Evolutionary conservation across 2,113 vertebrate genomes (phyloP).

Genomic region (Calonectris borealis): DNA sequence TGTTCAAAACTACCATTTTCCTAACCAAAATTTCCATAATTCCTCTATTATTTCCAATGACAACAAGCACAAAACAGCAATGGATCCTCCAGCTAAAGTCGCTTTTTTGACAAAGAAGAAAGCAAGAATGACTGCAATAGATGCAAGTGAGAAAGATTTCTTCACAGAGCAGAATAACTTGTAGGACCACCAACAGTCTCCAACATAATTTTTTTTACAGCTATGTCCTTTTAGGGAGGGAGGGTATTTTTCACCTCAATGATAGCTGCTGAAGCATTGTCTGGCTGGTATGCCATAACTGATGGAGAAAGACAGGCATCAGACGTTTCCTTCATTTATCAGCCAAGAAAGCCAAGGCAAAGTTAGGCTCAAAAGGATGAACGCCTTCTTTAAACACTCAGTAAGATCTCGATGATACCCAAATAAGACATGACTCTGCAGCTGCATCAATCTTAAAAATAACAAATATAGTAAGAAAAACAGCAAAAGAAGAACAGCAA

Average conservation of each 20-base stretch:
- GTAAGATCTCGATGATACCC: accelerated
- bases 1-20: not conserved
- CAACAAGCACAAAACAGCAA: not conserved
- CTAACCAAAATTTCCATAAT: not conserved
- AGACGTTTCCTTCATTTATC: not conserved
- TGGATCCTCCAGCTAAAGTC: not conserved
- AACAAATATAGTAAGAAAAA: not conserved
- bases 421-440: accelerated
- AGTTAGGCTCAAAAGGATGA: not conserved
- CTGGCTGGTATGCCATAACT: not conserved
- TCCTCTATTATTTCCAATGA: not conserved
- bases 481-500: not conserved
- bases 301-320: not conserved
- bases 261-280: not conserved
- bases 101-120: not conserved
- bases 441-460: not conserved
- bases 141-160: not conserved
- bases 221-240: not conserved
- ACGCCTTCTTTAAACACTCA: not conserved
- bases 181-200: not conserved
- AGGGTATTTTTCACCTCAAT: not conserved
- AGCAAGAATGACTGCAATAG: not conserved
- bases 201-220: not conserved
- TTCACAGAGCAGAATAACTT: not conserved
- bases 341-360: not conserved